Evolutionary conservation across 2,888 invertebrate species (phyloP), one percentile per base, ranked within the genome.

Genomic region (Perithous albicinctus): DNA sequence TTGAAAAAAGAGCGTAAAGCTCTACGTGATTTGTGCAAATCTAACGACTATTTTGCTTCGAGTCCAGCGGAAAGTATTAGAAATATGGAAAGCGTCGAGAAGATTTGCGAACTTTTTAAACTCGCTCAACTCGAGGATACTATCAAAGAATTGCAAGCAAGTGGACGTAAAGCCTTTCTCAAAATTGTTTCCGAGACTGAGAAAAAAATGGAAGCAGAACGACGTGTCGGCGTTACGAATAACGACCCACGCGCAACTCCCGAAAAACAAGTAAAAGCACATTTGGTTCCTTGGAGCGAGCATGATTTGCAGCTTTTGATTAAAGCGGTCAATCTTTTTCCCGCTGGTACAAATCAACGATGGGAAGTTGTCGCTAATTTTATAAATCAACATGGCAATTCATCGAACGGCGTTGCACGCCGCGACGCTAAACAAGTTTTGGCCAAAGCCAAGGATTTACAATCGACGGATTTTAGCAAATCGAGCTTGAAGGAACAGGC

Each of bases 311-410:
- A 98, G 90, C 93, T 98, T 59, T 94, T 99, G 2, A 98, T 99
- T 70, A 99, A 99, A 93, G 99, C 98, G 20, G 99, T 99, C 0
- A 99, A 99, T 93, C 93, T 99, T 3, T 99, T 99, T 92, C 99
- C 99, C 0, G 99, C 99, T 5, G 99, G 98, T 15, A 99, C 99
- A 0, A 97, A 96, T 89, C 97, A 98, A 90, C 95, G 98, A 88
- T 96, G 94, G 94, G 98, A 98, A 63, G 98, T 99, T 0, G 98
- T 99, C 3, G 97, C 99, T 0, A 97, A 98, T 90, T 99, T 99
- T 91, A 96, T 99, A 74, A 98, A 98, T 92, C 98, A 98, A 89
- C 97, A 97, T 87, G 95, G 95, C 88, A 95, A 94, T 78, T 90
- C 91, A 32, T 89, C 92, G 18, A 93, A 94, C 78, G 94, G 94